Conservation (phyloP, 1,140 invertebrate genomes). For the Drosophila pectinifera region DNA sequence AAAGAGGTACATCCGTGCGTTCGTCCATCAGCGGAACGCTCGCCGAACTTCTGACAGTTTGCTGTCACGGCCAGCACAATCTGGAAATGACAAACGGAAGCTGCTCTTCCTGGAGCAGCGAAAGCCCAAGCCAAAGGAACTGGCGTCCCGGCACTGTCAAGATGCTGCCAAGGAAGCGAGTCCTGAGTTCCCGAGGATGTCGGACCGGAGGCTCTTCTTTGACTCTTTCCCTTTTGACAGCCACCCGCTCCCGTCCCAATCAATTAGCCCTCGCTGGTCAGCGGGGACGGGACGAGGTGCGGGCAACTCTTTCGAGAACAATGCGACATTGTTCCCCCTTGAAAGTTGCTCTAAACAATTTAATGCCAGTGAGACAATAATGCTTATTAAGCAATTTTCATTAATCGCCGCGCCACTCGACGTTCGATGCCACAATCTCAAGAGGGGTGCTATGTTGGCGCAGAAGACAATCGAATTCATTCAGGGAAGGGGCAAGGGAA, state of each 20-base stretch:
- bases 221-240: slow-evolving; percentile 4
- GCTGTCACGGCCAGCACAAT: slow-evolving; percentile 73
- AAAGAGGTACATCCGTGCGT: slow-evolving; percentile 45
- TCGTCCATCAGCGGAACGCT: slow-evolving; percentile 67
- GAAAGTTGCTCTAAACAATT: slow-evolving; percentile 72
- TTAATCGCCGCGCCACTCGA: slow-evolving; percentile 77
- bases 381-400: slow-evolving; percentile 83
- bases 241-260: slow-evolving; percentile 48
- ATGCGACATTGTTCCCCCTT: slow-evolving; percentile 63
- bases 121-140: slow-evolving; percentile 22
- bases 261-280: slow-evolving; percentile 61
- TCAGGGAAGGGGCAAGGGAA: neutral
- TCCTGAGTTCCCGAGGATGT: slow-evolving; percentile 3
- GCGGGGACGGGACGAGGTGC: slow-evolving; percentile 11
- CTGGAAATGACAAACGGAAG: slow-evolving; percentile 78
- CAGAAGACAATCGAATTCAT: slow-evolving; percentile 1
- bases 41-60: slow-evolving; percentile 73
- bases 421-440: slow-evolving; percentile 70
- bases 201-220: neutral
- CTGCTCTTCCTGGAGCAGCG: slow-evolving; percentile 44
- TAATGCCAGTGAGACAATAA: slow-evolving; percentile 81
- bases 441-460: slow-evolving; percentile 37
- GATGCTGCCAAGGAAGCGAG: slow-evolving; percentile 29
- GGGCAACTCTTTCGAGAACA: slow-evolving; percentile 71
- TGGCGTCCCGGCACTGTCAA: slow-evolving; percentile 24